A percentile compares a stretch with the other conserved stretches of the same genome.
Evolutionary conservation across 2,888 invertebrate genomes (phyloP).

Genomic region (Trimorus sp.): DNA sequence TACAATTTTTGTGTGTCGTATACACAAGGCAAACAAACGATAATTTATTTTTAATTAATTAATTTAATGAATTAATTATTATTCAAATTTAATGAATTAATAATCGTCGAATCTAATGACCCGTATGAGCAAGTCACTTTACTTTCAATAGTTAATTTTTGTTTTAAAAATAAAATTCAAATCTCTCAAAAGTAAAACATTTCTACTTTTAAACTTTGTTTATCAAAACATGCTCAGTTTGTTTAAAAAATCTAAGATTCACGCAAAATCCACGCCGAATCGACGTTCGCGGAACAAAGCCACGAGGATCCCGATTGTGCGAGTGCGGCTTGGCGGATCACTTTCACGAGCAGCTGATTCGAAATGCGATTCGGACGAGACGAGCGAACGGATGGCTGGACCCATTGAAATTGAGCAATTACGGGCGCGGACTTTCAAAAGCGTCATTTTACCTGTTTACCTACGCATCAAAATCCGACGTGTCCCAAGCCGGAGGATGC

Average conservation of each 20-base stretch:
- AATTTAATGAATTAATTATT: too few species aligned
- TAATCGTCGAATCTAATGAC: too few species aligned
- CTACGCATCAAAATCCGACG: slow-evolving; percentile 55
- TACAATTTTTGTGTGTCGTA: too few species aligned
- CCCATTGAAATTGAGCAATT: slow-evolving; percentile 41
- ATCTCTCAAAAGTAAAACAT: too few species aligned
- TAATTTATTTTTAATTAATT: too few species aligned
- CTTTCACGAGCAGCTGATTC: slow-evolving; percentile 60
- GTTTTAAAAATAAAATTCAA: too few species aligned
- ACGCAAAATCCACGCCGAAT: neutral
- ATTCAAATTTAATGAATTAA: too few species aligned
- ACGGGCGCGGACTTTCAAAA: slow-evolving; percentile 26
- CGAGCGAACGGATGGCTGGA: slow-evolving; percentile 48
- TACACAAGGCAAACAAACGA: too few species aligned
- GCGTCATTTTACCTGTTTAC: slow-evolving; percentile 44
- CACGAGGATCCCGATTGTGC: slow-evolving; percentile 28
- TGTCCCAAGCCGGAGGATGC: slow-evolving; percentile 4
- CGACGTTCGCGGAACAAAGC: slow-evolving; percentile 7
- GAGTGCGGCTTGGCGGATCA: slow-evolving; percentile 39
- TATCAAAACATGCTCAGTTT: neutral
- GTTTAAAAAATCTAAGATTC: neutral
- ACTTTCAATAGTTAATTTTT: too few species aligned
- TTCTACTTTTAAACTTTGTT: too few species aligned
- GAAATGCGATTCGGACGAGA: slow-evolving; percentile 44
- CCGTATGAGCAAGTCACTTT: too few species aligned